Percentiles rank a stretch among this genome's conserved stretches.
Evolutionary conservation across 2,113 vertebrate genomes (phyloP).

Genomic region (Neomonachus schauinslandi): DNA sequence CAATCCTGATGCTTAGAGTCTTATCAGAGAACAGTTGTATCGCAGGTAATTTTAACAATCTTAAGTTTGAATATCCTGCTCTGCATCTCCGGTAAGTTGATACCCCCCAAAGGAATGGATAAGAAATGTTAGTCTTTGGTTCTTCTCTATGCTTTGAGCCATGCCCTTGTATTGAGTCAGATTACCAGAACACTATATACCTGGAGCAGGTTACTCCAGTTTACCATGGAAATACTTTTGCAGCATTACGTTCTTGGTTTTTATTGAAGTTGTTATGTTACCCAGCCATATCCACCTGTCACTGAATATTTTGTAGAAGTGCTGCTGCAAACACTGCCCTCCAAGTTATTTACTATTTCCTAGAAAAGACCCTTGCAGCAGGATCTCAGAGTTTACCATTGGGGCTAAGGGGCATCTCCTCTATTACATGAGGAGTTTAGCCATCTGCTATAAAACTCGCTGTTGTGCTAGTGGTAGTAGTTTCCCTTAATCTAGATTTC

Average conservation of each 20-base stretch:
- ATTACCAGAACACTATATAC: neutral
- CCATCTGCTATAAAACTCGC: neutral
- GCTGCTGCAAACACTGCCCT: neutral
- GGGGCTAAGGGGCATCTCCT: neutral
- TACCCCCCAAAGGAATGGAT: neutral
- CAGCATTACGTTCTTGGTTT: neutral
- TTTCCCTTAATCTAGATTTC: neutral
- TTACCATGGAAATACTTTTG: constrained; percentile 1
- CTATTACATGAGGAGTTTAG: neutral
- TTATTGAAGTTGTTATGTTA: neutral
- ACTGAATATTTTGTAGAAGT: neutral
- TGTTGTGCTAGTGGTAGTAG: neutral
- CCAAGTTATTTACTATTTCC: neutral
- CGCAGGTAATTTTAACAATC: neutral
- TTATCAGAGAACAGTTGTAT: neutral
- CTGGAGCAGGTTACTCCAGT: neutral
- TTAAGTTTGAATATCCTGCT: neutral
- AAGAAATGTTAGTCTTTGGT: neutral
- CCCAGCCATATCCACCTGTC: neutral
- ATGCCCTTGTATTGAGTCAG: neutral
- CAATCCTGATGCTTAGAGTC: neutral
- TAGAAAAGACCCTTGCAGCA: neutral
- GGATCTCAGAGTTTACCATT: neutral
- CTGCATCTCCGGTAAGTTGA: neutral
- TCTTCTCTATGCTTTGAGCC: neutral